Evolutionary conservation across 30 jellyfish, hydroid and myxozoan genomes (phyloP), one percentile per base, ranked within the genome.

Genomic region (Hydractinia echinata): DNA sequence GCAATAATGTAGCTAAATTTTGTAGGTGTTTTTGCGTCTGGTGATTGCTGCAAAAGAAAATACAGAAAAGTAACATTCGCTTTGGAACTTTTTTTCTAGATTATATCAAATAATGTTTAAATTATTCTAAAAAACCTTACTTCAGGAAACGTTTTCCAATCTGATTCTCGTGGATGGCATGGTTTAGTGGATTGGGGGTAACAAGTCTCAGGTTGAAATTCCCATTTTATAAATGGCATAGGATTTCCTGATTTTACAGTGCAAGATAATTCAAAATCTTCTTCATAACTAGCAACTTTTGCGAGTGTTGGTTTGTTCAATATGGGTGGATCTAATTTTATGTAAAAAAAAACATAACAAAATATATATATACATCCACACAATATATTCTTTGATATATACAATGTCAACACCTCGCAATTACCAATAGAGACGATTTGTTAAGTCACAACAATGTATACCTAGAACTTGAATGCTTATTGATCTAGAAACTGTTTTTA

Each of bases 391-490:
- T 9, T n/a, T n/a, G n/a, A 10, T 9, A 10, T 9, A 56, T 56
- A n/a, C n/a, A n/a, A n/a, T 30, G 44, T 30, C 44, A 0, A 11
- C 19, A 58, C 1, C 19, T 30, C 44, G 44, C 44, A 30, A 58
- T 11, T 58, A 13, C 69, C 69, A 58, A 58, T 16, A 58, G 3
- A 58, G 44, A 58, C 15, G 3, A 11, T 13, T 11, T 67, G n/a
- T 16, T 11, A 67, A 10, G 50, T 30, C n/a, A 13, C n/a, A 67
- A 15, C 19, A 11, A 21, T 20, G 1, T 1, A 20, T 71, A 71
- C 81, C 81, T 71, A 20, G 81, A 71, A 71, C 81, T 71, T 9
- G 60, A 20, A 71, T 11, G 7, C 18, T 52, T 19, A 71, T 30
- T 9, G 55, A 9, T 71, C 51, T 71, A 8, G 44, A 15, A 9